Percentiles rank a stretch among this genome's conserved stretches.
Conservation (phyloP, 1,140 invertebrate species). For the Papilio helenus region DNA sequence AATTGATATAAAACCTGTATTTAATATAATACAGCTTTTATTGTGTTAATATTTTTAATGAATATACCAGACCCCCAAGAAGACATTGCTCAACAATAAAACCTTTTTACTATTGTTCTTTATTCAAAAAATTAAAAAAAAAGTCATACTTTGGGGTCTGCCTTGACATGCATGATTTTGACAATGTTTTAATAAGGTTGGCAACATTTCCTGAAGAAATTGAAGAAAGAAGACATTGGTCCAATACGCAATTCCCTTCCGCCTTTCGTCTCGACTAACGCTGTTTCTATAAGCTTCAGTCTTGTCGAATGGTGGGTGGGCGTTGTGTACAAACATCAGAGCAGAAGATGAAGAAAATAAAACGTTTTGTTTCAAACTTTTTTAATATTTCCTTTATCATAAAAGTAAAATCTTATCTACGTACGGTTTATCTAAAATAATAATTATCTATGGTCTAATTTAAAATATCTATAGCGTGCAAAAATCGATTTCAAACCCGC, state of each 20-base stretch:
- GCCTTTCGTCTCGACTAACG: constrained; percentile 71
- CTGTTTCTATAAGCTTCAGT: constrained; percentile 61
- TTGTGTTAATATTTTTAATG: neutral
- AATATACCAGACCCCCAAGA: neutral
- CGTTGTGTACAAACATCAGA: constrained; percentile 48
- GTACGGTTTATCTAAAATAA: neutral
- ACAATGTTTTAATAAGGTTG: neutral
- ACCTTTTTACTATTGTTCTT: neutral
- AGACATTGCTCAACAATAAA: neutral
- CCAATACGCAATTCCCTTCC: constrained; percentile 47
- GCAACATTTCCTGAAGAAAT: constrained; percentile 42
- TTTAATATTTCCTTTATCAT: neutral
- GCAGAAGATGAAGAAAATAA: constrained; percentile 39
- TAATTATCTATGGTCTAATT: neutral
- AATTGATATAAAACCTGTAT: constrained; percentile 15
- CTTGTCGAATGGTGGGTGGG: constrained; percentile 81
- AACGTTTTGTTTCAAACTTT: neutral
- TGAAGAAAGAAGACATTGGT: constrained; percentile 45
- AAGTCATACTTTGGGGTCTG: neutral
- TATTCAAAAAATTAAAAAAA: neutral
- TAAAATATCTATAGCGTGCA: neutral
- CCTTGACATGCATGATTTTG: neutral
- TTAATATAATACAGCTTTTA: neutral
- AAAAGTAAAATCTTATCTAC: neutral
- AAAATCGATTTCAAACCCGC: neutral